These are phyloP conservation scores for Cossypha polioptera DNA, from an alignment of 2,797 vertebrate species.

Conservation along the genomic window DNA sequence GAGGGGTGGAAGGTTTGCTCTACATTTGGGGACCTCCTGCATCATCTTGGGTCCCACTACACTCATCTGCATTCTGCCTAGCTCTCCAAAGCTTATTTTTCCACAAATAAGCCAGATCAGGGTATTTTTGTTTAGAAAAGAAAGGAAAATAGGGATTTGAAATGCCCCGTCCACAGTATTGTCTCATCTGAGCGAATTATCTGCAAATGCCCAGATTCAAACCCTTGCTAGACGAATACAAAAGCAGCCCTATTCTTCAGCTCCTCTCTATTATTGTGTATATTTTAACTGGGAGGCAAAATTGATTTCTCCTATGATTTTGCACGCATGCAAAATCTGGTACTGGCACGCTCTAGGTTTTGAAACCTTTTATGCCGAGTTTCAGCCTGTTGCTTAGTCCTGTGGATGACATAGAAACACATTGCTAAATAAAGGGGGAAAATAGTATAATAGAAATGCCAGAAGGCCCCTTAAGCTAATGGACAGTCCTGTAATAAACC, in stretches of 20 bases:
- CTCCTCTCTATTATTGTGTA: not conserved
- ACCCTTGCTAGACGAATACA: not conserved
- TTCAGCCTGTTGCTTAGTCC: conserved; percentile 44
- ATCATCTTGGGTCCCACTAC: rapidly evolving
- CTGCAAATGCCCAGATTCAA: not conserved
- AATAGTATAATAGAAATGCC: not conserved
- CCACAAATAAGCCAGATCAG: not conserved
- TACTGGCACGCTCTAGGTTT: conserved; percentile 15
- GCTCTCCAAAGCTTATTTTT: not conserved
- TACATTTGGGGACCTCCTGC: not conserved
- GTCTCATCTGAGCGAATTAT: not conserved
- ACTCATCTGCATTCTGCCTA: not conserved
- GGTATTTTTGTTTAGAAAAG: conserved; percentile 1
- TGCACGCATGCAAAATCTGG: not conserved
- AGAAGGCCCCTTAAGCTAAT: conserved; percentile 44
- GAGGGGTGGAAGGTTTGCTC: not conserved
- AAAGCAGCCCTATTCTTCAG: not conserved
- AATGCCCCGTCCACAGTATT: not conserved
- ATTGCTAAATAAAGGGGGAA: not conserved
- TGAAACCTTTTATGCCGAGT: conserved; percentile 38
- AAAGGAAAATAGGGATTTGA: not conserved
- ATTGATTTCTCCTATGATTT: not conserved
- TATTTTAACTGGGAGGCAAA: conserved; percentile 19
- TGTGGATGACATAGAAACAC: conserved; percentile 6
- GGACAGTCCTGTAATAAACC: conserved; percentile 11